phyloP scores from a whole-genome alignment of 1,140 invertebrate genomes.

The Ostrea edulis region DNA sequence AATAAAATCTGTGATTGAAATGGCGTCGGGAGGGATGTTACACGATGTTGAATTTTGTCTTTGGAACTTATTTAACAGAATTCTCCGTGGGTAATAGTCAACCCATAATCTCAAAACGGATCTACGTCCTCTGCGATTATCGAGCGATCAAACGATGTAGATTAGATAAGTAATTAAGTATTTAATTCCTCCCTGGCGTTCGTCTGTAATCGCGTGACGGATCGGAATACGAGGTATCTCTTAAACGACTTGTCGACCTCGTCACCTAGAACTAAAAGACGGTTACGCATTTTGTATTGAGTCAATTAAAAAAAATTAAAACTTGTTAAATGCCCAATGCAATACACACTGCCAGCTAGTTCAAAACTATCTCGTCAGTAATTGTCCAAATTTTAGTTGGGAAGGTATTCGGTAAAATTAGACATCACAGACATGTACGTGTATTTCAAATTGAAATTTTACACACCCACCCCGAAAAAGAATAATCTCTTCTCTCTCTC shows the following conservation, averaged over 20 bases:
- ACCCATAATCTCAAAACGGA: background rate
- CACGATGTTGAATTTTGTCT: no score
- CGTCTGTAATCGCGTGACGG: background rate
- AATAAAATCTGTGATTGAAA: no score
- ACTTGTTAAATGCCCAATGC: background rate
- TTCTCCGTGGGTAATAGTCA: no score
- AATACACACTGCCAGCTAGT: no score
- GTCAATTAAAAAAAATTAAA: background rate
- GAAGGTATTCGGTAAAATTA: no score
- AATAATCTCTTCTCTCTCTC: background rate
- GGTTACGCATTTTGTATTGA: background rate
- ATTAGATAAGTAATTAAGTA: constrained; percentile 6
- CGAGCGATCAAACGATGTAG: background rate
- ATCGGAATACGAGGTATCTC: background rate
- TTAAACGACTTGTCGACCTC: background rate
- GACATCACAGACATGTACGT: no score
- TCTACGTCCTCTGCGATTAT: background rate
- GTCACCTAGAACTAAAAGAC: background rate
- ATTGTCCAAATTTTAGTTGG: no score
- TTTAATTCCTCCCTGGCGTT: background rate
- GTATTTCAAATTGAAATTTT: no score
- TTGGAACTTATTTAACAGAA: no score
- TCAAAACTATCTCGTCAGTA: no score
- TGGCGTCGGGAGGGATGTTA: no score
- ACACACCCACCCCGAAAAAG: no score